A percentile compares a stretch with the other conserved stretches of the same genome.
Evolutionary conservation across 2,113 vertebrate genomes (phyloP).

Genomic region (Burhinus bistriatus): DNA sequence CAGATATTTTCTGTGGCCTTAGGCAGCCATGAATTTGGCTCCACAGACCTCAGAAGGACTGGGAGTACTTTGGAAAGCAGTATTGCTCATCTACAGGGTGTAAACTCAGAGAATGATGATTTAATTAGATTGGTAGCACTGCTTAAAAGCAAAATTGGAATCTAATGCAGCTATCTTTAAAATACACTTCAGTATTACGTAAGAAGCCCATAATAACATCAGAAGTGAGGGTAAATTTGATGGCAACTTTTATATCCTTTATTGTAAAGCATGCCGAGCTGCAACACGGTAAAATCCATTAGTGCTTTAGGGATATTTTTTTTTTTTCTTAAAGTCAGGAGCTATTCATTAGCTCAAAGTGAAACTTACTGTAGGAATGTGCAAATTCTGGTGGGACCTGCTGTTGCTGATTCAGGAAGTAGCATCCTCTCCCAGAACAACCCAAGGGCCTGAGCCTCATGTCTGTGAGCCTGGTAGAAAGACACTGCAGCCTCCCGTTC

Average conservation of each 20-base stretch:
- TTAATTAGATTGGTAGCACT: conserved; percentile 45
- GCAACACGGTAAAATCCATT: not conserved
- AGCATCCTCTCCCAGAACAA: not conserved
- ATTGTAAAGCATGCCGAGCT: not conserved
- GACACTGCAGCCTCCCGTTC: not conserved
- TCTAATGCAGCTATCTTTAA: conserved; percentile 6
- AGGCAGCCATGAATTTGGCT: not conserved
- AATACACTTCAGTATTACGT: not conserved
- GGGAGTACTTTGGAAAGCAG: not conserved
- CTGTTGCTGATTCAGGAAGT: not conserved
- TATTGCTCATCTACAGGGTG: conserved; percentile 1
- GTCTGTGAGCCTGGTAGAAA: not conserved
- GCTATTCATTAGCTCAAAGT: not conserved
- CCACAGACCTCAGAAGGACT: not conserved
- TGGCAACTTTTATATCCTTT: not conserved
- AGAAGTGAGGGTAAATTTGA: not conserved
- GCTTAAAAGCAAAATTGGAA: conserved; percentile 35
- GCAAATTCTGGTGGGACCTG: not conserved
- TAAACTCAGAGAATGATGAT: not conserved
- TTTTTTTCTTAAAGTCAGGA: not conserved
- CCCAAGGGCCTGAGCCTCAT: not conserved
- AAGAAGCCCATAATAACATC: conserved; percentile 1
- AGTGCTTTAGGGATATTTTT: not conserved
- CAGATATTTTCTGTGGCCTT: not conserved
- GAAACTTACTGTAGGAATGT: not conserved